Percentiles rank a stretch among this genome's conserved stretches.
These are phyloP conservation scores for Gymnocheta viridis DNA, from an alignment of 2,888 invertebrate genomes.

Conservation along the genomic window DNA sequence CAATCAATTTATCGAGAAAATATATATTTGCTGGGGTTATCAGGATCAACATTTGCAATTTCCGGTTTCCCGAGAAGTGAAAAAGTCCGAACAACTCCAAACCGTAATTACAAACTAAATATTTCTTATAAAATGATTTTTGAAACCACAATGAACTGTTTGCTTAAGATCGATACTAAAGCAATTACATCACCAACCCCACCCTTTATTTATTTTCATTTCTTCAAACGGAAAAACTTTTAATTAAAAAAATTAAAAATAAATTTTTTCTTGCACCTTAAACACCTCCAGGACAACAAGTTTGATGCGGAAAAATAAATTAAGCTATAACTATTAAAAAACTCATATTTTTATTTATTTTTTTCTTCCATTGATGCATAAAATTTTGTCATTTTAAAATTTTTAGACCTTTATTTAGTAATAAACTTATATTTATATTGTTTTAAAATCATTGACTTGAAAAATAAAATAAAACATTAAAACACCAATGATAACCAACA, in stretches of 20 bases:
- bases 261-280: neutral
- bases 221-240: neutral
- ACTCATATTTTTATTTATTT: neutral
- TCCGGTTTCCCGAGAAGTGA: too few relatives aligned
- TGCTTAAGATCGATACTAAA: too few relatives aligned
- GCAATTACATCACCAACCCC: too few relatives aligned
- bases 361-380: neutral
- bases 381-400: neutral
- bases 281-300: neutral
- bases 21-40: too few relatives aligned
- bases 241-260: neutral
- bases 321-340: conserved; percentile 7
- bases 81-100: too few relatives aligned
- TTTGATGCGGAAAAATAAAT: neutral
- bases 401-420: conserved; percentile 52
- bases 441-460: conserved; percentile 54
- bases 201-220: neutral
- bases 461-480: conserved; percentile 32
- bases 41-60: too few relatives aligned
- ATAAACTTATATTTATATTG: conserved; percentile 54
- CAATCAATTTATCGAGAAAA: too few relatives aligned
- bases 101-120: too few relatives aligned
- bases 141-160: too few relatives aligned
- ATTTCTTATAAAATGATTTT: too few relatives aligned
- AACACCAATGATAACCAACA: conserved; percentile 25